Evolutionary conservation across 2,888 invertebrate species (phyloP), one percentile per base, ranked within the genome.

Genomic region (Cybosia mesomella): DNA sequence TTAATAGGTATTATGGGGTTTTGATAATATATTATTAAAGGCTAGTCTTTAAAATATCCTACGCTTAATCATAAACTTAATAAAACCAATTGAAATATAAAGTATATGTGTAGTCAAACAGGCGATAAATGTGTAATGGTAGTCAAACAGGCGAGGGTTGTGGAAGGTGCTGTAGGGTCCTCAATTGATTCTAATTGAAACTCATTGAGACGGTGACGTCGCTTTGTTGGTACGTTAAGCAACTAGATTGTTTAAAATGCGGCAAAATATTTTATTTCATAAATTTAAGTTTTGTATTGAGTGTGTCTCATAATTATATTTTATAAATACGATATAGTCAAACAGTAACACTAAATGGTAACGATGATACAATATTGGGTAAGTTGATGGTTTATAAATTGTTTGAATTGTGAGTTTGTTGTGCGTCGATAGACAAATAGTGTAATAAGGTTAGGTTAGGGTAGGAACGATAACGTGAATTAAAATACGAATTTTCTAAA

Each of bases 111-210:
- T 21, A 60, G 55, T 57, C 13, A 15, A 62, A 62, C 39, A 21
- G 28, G 39, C 66, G 39, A 53, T 80, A 74, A 75, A 81, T 76
- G 73, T 64, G 32, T 32, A 64, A 60, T 77, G 80, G 83, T 77
- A 80, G 84, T 83, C 86, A 89, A 89, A 86, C 83, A 76, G 80
- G 81, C 76, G 90, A 88, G 90, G 87, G 87, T 93, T 91, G 90
- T 85, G 91, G 87, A 91, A 93, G 93, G 93, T 92, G 89, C 86
- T 82, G 86, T 89, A 82, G 91, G 90, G 89, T 82, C 85, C 79
- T 79, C 91, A 94, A 94, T 94, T 94, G 93, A 81, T 70, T 83
- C 85, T 92, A 92, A 94, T 93, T 93, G 92, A 89, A 86, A 75
- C 88, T 90, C 85, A 91, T 93, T 93, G 92, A 87, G 83, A 81